Conservation (phyloP, 2,888 invertebrate species). For the Antheraea yamamai region DNA sequence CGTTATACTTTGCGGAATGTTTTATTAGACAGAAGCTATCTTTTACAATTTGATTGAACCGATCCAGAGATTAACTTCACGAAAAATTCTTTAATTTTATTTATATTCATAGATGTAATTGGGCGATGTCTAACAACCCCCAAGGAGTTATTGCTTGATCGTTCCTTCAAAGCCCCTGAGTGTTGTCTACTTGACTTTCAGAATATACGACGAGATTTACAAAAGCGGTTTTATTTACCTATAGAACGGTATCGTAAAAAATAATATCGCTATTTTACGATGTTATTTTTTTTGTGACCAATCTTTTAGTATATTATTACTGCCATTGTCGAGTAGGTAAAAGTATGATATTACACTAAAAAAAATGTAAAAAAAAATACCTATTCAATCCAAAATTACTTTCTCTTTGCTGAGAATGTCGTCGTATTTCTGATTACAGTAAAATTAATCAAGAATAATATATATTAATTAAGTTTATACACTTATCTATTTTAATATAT, state of each 20-base stretch:
- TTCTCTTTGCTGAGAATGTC: background rate
- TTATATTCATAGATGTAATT: background rate
- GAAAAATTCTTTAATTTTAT: too few relatives aligned
- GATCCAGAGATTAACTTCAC: too few relatives aligned
- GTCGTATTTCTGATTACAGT: background rate
- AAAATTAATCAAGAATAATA: background rate
- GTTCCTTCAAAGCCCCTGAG: background rate
- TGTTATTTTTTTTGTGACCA: background rate
- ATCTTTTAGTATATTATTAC: background rate
- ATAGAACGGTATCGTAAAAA: slow-evolving; percentile 7
- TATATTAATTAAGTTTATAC: background rate
- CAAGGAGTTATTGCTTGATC: background rate
- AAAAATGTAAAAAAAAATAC: background rate
- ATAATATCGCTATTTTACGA: slow-evolving; percentile 2
- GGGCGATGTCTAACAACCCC: background rate
- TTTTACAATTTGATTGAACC: too few relatives aligned
- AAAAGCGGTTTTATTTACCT: slow-evolving; percentile 1
- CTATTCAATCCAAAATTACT: background rate
- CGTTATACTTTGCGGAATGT: too few relatives aligned
- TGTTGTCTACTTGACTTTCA: background rate
- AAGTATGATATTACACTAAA: too few relatives aligned
- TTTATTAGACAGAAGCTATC: too few relatives aligned
- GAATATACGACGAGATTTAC: background rate
- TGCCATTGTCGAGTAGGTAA: too few relatives aligned
- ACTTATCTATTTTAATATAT: too few relatives aligned